Conservation (phyloP, 2,113 vertebrate species). For the Platichthys stellatus region DNA sequence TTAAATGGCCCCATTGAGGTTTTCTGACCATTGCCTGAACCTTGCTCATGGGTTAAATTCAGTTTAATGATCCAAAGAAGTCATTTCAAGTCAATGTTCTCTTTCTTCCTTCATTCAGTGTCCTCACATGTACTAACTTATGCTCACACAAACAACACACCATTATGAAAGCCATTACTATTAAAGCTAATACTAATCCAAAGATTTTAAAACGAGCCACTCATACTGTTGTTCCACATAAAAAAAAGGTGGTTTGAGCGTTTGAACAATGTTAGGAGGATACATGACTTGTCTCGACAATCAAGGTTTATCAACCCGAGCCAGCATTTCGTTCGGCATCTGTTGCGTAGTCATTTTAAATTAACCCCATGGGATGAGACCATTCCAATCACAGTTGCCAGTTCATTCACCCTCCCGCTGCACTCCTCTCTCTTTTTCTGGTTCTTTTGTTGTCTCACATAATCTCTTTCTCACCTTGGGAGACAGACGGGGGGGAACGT, state of each 20-base stretch:
- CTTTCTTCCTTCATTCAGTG: not conserved
- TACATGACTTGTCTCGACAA: constrained; percentile 53
- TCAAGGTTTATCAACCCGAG: constrained; percentile 55
- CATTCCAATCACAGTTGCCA: constrained; percentile 64
- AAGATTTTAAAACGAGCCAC: constrained; percentile 4
- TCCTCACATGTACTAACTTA: not conserved
- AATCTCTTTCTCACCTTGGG: constrained; percentile 70
- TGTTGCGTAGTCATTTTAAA: constrained; percentile 74
- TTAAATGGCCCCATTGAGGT: not conserved
- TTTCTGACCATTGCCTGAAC: not conserved
- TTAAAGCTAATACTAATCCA: not conserved
- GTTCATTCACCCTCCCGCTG: constrained; percentile 55
- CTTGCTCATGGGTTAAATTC: not conserved
- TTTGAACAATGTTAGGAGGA: constrained; percentile 27
- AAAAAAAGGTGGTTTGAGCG: constrained; percentile 11
- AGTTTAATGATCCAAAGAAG: not conserved
- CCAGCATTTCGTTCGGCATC: constrained; percentile 57
- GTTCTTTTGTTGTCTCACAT: constrained; percentile 73
- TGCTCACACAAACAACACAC: constrained; percentile 7
- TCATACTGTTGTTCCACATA: constrained; percentile 19
- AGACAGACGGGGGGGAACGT: constrained; percentile 45
- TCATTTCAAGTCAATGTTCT: not conserved
- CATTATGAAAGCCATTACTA: constrained; percentile 17
- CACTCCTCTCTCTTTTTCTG: constrained; percentile 53
- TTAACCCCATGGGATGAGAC: constrained; percentile 60